phyloP scores from a whole-genome alignment of 1,140 invertebrate genomes.

The Bombus pyrosoma region DNA sequence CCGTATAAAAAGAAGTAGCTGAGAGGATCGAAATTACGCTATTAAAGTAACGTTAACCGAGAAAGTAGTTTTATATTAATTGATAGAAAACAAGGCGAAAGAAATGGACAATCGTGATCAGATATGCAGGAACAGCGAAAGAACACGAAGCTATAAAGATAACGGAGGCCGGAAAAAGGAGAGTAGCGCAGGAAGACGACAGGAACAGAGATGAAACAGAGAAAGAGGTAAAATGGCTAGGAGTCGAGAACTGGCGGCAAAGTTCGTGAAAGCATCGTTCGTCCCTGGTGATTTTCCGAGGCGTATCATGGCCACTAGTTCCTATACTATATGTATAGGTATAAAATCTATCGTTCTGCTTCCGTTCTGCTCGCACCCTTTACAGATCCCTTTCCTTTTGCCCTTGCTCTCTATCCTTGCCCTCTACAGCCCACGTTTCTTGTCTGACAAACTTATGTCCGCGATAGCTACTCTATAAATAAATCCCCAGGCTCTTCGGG shows the following conservation, averaged over 20 bases:
- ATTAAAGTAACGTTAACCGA: background rate
- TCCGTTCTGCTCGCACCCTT: slow-evolving; percentile 8
- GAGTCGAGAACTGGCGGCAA: slow-evolving; percentile 58
- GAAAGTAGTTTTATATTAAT: background rate
- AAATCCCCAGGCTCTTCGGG: slow-evolving; percentile 64
- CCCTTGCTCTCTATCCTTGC: slow-evolving; percentile 23
- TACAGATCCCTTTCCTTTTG: background rate
- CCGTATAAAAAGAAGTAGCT: background rate
- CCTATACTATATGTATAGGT: slow-evolving; percentile 19
- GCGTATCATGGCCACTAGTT: slow-evolving; percentile 34
- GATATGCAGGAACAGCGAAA: background rate
- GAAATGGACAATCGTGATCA: background rate
- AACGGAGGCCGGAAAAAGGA: background rate
- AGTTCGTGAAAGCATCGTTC: slow-evolving; percentile 69
- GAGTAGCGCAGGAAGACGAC: background rate
- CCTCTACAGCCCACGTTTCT: slow-evolving; percentile 33
- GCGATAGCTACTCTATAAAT: slow-evolving; percentile 76
- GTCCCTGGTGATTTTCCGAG: slow-evolving; percentile 70
- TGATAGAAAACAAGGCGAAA: background rate
- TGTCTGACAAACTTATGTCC: slow-evolving; percentile 77
- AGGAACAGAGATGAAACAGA: background rate
- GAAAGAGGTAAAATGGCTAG: slow-evolving; percentile 31
- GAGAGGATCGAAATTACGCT: background rate
- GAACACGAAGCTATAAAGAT: background rate
- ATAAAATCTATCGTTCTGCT: slow-evolving; percentile 60